Evolutionary conservation across 2,888 invertebrate species (phyloP), one percentile per base, ranked within the genome.

Genomic region (Latheticus oryzae): DNA sequence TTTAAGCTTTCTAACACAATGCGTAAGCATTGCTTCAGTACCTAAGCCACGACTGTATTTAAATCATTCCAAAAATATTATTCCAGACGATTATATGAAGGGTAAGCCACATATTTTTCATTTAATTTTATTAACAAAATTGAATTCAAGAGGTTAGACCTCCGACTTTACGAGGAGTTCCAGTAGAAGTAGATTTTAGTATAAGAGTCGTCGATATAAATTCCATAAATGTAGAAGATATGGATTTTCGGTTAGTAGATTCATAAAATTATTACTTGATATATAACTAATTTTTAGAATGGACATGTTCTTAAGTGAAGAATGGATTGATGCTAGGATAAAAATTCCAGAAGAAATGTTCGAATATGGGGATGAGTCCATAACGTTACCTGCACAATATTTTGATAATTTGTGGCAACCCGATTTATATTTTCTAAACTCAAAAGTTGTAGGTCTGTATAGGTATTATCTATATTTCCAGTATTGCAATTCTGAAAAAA

Each of bases 391-490:
- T 5, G 87, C 90, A 23, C 88, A 89, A 76, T 90, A 90, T 77
- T 89, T 91, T 67, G 90, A 91, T 70, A 89, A 89, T 73, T 81
- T 93, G n/a, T 93, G 92, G 92, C 91, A 91, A 73, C 92, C 92
- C 0, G 92, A 93, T 78, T 88, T 91, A 15, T 93, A 91, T 76
- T 91, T 93, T 76, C 79, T 91, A 24, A 92, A 91, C 78, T 90
- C 92, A 1, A 91, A 93, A 84, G 87, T 91, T 40, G 89, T 91
- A 75, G 91, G 91, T 91, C n/a, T n/a, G n/a, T n/a, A n/a, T n/a
- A n/a, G n/a, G n/a, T n/a, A n/a, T n/a, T n/a, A n/a, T n/a, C n/a
- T n/a, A n/a, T n/a, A n/a, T n/a, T n/a, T n/a, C n/a, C n/a, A n/a
- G n/a, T n/a, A n/a, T n/a, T n/a, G n/a, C n/a, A 79, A 77, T 72